Conservation (phyloP, 2,797 vertebrate genomes). For the Pantherophis alleghaniensis region DNA sequence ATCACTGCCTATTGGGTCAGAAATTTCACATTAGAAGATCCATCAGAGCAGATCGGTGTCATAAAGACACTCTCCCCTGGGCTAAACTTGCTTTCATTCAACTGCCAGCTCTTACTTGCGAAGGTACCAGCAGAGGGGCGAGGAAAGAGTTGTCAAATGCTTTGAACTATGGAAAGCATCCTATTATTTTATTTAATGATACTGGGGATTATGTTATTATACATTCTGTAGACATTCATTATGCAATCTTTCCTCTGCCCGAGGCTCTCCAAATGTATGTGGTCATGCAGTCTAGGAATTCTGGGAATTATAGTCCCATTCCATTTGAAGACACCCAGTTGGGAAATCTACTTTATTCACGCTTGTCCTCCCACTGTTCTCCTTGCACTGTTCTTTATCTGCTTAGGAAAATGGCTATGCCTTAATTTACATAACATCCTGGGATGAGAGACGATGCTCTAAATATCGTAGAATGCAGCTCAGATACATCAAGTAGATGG, state of each 20-base stretch:
- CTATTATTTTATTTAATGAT: constrained; percentile 40
- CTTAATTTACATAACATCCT: background rate
- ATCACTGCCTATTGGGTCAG: constrained; percentile 78
- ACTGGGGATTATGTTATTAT: constrained; percentile 36
- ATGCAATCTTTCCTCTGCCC: background rate
- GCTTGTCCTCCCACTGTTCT: background rate
- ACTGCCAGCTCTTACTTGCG: constrained; percentile 59
- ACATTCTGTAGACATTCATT: background rate
- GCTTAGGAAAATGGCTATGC: background rate
- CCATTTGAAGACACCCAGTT: background rate
- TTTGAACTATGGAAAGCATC: constrained; percentile 24
- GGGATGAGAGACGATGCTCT: background rate
- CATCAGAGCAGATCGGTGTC: constrained; percentile 75
- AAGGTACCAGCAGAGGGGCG: constrained; percentile 20
- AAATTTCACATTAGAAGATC: constrained; percentile 78
- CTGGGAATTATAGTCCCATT: background rate
- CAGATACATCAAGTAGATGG: background rate
- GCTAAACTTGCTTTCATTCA: constrained; percentile 72
- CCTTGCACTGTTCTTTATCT: background rate
- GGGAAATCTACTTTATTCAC: background rate
- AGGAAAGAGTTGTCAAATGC: constrained; percentile 38
- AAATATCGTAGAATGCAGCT: background rate
- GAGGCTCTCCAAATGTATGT: background rate
- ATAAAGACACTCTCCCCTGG: constrained; percentile 71
- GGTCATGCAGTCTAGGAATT: background rate